Conservation (phyloP, 2,888 invertebrate species). For the Acronicta alni region DNA sequence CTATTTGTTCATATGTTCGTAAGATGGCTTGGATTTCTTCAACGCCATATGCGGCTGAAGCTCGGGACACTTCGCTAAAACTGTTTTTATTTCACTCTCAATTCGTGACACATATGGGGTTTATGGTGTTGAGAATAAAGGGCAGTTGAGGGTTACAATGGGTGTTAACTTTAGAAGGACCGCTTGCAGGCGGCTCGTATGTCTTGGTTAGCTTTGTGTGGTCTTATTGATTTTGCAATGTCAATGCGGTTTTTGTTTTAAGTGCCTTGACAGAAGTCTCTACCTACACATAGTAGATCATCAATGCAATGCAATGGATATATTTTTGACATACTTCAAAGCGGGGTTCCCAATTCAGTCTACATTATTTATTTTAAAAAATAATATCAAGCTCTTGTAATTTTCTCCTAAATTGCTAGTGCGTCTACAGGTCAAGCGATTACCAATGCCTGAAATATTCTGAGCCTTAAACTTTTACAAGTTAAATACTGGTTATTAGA, state of each 20-base stretch:
- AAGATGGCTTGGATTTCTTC: conserved; percentile 43
- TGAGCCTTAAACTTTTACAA: too few relatives aligned
- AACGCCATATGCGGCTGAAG: conserved; percentile 64
- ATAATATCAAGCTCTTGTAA: too few relatives aligned
- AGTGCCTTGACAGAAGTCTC: too few relatives aligned
- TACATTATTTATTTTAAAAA: too few relatives aligned
- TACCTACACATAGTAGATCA: too few relatives aligned
- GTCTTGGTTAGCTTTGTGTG: conserved; percentile 29
- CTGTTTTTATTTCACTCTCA: conserved; percentile 51
- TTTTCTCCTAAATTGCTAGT: too few relatives aligned
- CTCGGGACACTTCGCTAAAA: conserved; percentile 54
- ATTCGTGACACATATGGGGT: conserved; percentile 68
- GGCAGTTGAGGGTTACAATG: conserved; percentile 39
- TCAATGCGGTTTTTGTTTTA: neutral
- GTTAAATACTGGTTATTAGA: too few relatives aligned
- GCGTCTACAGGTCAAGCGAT: too few relatives aligned
- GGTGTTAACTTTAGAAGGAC: conserved; percentile 42
- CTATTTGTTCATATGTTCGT: conserved; percentile 73
- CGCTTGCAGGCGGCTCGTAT: conserved; percentile 15
- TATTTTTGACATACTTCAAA: too few relatives aligned
- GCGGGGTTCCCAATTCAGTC: too few relatives aligned
- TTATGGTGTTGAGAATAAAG: conserved; percentile 19
- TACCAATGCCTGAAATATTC: too few relatives aligned
- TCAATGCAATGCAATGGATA: too few relatives aligned
- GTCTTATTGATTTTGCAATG: conserved; percentile 30